phyloP scores from a whole-genome alignment of 2,888 invertebrate genomes.

The Eupithecia subfuscata region DNA sequence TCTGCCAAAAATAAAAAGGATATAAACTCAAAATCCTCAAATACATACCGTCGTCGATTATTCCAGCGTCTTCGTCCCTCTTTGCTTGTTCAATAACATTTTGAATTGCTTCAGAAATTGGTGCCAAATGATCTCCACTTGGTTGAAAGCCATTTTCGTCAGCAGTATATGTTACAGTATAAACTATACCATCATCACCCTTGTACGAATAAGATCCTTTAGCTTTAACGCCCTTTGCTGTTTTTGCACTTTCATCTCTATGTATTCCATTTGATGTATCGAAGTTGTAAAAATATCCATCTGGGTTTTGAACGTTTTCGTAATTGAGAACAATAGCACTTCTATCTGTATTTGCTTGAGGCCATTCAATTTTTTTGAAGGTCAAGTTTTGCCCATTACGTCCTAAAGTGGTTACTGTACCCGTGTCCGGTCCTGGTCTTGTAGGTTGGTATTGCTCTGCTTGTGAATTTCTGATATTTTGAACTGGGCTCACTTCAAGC shows the following conservation, averaged over 20 bases:
- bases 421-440: background rate
- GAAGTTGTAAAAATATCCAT: conserved; percentile 66
- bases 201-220: conserved; percentile 70
- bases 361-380: conserved; percentile 49
- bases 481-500: background rate
- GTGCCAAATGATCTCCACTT: conserved; percentile 72
- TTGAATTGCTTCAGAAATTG: conserved; percentile 70
- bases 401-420: conserved; percentile 21
- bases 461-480: background rate
- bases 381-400: conserved; percentile 32
- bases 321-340: conserved; percentile 66
- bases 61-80: conserved; percentile 62
- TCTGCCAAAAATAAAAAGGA: background rate
- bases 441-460: background rate
- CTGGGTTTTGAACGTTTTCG: conserved; percentile 60
- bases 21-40: no score
- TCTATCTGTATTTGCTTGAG: conserved; percentile 61
- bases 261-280: conserved; percentile 76
- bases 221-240: conserved; percentile 66
- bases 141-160: conserved; percentile 76
- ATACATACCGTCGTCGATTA: conserved; percentile 67
- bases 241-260: conserved; percentile 67
- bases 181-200: conserved; percentile 74
- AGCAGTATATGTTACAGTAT: conserved; percentile 67
- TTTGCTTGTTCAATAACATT: conserved; percentile 66